Base-by-base conservation (phyloP, 2,888 invertebrate genomes). In the Ditula angustiorana region DNA sequence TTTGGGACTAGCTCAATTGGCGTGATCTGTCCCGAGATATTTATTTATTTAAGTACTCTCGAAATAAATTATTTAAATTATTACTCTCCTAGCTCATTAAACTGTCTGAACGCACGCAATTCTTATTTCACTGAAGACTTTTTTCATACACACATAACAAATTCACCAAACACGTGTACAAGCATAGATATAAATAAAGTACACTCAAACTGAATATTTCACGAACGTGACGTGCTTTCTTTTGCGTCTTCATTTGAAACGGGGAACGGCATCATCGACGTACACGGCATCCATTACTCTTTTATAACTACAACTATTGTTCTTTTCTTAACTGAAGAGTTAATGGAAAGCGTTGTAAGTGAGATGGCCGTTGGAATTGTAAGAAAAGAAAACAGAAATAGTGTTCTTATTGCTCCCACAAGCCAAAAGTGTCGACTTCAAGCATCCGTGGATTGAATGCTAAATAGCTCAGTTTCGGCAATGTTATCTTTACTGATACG, bases 361-460 rank as follows among this genome's bases (percentile, higher is more conserved):
- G 50, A 13, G 19, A 46, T 23, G 1, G 4, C 47, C 8, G 55
- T 21, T n/a, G n/a, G 30, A 26, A 28, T 44, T 26, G n/a, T 26
- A 41, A 23, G 49, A 56, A 28, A 55, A 61, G 41, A 16, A 30
- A 62, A 62, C 35, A 69, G 58, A 65, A 63, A 66, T 70, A 69
- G 64, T 71, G 69, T 69, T 68, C 70, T 71, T 71, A 71, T 71
- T 71, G 63, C 69, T 66, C 67, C 73, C 73, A 66, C 69, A 73
- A 71, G 71, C 69, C 70, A 46, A 63, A 72, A 75, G 74, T 75
- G 74, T 74, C 69, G 71, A 74, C 71, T 73, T 65, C 68, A 68
- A 61, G 44, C 53, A 44, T 13, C 49, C 75, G 73, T 74, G 76
- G 61, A 69, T 68, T 66, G 76, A 76, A 76, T 76, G 70, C 68